A percentile compares a stretch with the other conserved stretches of the same genome.
Conservation (phyloP, 2,888 invertebrate genomes). For the Teinopalpus imperialis region DNA sequence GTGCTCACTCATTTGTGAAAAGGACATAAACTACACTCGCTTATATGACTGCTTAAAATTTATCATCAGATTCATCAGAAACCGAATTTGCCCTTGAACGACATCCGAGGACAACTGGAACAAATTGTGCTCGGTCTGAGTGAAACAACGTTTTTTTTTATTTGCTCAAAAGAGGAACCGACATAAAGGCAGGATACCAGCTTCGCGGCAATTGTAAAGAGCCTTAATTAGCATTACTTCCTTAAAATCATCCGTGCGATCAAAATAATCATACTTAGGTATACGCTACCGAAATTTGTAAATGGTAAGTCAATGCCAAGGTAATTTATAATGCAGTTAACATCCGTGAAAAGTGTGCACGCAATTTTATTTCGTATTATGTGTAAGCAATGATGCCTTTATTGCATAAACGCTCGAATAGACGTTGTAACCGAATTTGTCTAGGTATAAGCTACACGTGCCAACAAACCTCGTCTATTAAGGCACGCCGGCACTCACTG, state of each 20-base stretch:
- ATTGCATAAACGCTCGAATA: conserved; percentile 5
- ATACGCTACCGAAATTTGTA: conserved; percentile 25
- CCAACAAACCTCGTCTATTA: conserved; percentile 59
- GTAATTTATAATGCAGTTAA: conserved; percentile 22
- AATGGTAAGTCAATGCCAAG: conserved; percentile 25
- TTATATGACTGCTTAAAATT: conserved; percentile 32
- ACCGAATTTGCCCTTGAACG: conserved; percentile 74
- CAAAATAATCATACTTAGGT: conserved; percentile 35
- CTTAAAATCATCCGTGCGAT: conserved; percentile 44
- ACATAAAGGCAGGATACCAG: conserved; percentile 72
- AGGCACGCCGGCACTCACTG: conserved; percentile 57
- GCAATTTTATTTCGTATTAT: conserved; percentile 17
- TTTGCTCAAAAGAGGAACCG: conserved; percentile 55
- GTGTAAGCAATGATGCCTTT: conserved; percentile 9
- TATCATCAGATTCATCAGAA: conserved; percentile 53
- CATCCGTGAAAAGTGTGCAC: conserved; percentile 20
- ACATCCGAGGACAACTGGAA: conserved; percentile 75
- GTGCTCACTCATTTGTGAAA: background rate
- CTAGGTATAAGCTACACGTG: conserved; percentile 44
- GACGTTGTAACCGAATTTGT: conserved; percentile 9
- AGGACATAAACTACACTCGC: conserved; percentile 1
- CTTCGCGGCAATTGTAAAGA: conserved; percentile 72
- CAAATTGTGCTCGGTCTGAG: conserved; percentile 58
- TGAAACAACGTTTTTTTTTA: conserved; percentile 57
- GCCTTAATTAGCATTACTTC: conserved; percentile 60